These are phyloP conservation scores for Aplochiton taeniatus DNA, from an alignment of 2,797 vertebrate genomes.

Conservation along the genomic window DNA sequence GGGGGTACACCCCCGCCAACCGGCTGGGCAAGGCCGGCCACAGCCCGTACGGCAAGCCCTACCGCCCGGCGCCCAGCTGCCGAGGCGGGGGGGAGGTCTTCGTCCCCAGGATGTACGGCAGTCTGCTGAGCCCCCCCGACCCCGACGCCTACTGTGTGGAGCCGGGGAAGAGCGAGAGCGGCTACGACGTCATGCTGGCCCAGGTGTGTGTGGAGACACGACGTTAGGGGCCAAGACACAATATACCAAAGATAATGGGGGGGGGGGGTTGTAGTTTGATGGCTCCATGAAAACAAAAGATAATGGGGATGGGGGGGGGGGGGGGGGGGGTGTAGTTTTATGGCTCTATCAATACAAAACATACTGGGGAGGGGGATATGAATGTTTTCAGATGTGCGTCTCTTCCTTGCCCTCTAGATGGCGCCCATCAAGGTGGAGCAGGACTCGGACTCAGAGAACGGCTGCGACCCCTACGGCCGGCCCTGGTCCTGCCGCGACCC, in stretches of 20 bases:
- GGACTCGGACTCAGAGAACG: constrained; percentile 85
- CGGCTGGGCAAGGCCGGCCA: constrained; percentile 71
- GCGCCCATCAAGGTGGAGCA: constrained; percentile 88
- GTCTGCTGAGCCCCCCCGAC: constrained; percentile 67
- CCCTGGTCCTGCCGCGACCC: constrained; percentile 74
- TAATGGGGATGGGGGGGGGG: no score
- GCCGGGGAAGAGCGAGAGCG: constrained; percentile 76
- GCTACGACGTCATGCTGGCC: constrained; percentile 69
- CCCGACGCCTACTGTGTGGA: constrained; percentile 73
- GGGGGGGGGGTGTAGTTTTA: no score
- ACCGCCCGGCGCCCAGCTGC: constrained; percentile 73
- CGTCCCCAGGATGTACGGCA: constrained; percentile 70
- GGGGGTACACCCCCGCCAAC: constrained; percentile 61
- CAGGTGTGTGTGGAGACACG: constrained; percentile 57
- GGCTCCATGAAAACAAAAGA: no score
- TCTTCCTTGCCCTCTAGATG: neutral
- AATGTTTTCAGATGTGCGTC: no score
- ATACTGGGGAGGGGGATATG: no score
- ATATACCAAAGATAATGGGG: no score
- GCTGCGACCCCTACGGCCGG: constrained; percentile 72
- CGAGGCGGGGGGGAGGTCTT: constrained; percentile 72
- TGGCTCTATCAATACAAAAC: no score
- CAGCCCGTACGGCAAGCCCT: constrained; percentile 75
- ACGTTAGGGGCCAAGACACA: no score
- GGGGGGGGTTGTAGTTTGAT: no score